Evolutionary conservation across 2,113 vertebrate species (phyloP), one percentile per base, ranked within the genome.

Genomic region (Stictonetta naevosa): DNA sequence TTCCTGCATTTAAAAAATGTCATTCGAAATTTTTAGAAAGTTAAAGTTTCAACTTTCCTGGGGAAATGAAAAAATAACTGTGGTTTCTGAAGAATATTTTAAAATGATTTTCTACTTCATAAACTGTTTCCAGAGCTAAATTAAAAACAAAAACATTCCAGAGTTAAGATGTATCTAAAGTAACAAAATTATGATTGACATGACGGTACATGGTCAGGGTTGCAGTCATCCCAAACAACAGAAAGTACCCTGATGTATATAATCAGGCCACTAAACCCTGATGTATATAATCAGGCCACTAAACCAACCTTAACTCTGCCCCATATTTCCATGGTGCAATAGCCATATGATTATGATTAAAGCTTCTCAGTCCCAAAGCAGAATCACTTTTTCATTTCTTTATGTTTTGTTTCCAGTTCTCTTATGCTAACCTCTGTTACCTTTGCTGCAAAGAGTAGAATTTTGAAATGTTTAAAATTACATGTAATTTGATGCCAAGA

Each of bases 51-150:
- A 90, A 1, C 36, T 94, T 92, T 81, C 60, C 48, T 72, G 34
- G 46, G 81, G 68, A 90, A 95, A 81, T 59, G 59, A 92, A 88
- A 52, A 93, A 94, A 63, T 52, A 81, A 34, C 52, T 92, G 64
- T 56, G 68, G 42, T 74, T 95, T 91, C 42, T 75, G 52, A 46
- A 21, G 60, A 78, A 68, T 40, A 86, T 75, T 92, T 94, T 14
- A 22, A 77, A 90, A 83, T 38, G 26, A 56, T 83, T 92, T 94
- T 83, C 40, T 71, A 67, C 13, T 88, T 67, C 33, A 71, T 77
- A 66, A 80, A 12, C 1, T 42, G n/a, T 69, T 94, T 20, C 19
- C 31, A 60, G 4, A 90, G n/a, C 10, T 88, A 81, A 87, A 91
- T 59, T 22, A 8, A 69, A 60, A 26, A 56, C 53, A 52, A 40